A percentile compares a stretch with the other conserved stretches of the same genome.
Conservation (phyloP, 1,140 invertebrate genomes). For the Drosophila sturtevanti region DNA sequence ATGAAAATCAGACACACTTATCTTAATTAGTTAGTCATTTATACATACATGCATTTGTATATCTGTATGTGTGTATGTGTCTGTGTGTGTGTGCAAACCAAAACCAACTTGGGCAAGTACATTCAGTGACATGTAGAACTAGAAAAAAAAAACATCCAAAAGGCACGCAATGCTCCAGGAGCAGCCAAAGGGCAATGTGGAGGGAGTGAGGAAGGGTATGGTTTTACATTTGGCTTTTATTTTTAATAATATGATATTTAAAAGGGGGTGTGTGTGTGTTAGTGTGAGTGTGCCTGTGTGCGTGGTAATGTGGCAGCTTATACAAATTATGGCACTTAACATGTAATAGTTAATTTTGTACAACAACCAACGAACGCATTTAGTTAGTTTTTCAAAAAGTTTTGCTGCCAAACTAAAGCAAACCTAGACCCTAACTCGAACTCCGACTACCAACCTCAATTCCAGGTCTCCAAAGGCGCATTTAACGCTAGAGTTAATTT, state of each 20-base stretch:
- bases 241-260: conserved; percentile 11
- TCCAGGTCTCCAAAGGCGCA: conserved; percentile 19
- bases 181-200: neutral
- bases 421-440: conserved; percentile 4
- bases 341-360: conserved; percentile 49
- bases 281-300: conserved; percentile 8
- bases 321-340: conserved; percentile 54
- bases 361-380: conserved; percentile 44
- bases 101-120: neutral
- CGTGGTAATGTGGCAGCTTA: conserved; percentile 40
- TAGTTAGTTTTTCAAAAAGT: conserved; percentile 23
- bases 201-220: neutral
- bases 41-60: conserved; percentile 23
- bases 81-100: conserved; percentile 6
- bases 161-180: conserved; percentile 8
- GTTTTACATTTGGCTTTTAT: neutral
- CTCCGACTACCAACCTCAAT: conserved; percentile 4
- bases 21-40: conserved; percentile 76
- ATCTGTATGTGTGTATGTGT: conserved; percentile 11
- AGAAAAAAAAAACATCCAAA: neutral
- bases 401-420: neutral
- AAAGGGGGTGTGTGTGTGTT: neutral
- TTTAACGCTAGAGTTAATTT: conserved; percentile 35
- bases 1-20: conserved; percentile 81
- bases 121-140: conserved; percentile 3